Evolutionary conservation across 2,113 vertebrate species (phyloP).

Genomic region (Epinephelus lanceolatus): DNA sequence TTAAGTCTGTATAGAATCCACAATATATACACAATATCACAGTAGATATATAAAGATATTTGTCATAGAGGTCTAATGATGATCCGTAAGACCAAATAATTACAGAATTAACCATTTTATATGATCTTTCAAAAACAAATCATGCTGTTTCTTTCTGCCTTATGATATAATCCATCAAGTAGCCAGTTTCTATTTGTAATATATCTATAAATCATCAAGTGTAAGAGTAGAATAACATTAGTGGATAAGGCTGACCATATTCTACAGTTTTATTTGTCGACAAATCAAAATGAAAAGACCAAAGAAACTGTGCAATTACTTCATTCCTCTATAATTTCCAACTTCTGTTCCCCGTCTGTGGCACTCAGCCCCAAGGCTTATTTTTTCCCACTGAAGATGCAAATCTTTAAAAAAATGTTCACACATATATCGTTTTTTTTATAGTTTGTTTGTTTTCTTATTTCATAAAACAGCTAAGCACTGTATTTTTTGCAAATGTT

Average conservation of each 20-base stretch:
- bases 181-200: background rate
- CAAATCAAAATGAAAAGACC: background rate
- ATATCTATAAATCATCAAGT: background rate
- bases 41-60: background rate
- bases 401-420: background rate
- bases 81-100: background rate
- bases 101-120: background rate
- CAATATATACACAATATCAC: background rate
- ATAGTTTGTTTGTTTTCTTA: background rate
- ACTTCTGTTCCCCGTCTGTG: background rate
- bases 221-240: background rate
- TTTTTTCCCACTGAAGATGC: background rate
- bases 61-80: background rate
- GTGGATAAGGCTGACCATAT: background rate
- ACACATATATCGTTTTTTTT: background rate
- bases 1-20: constrained; percentile 38
- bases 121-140: background rate
- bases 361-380: background rate
- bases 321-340: background rate
- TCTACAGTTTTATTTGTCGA: background rate
- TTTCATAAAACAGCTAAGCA: background rate
- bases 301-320: background rate
- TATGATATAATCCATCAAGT: background rate
- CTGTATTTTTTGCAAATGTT: background rate
- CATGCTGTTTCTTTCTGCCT: background rate